These are phyloP conservation scores for Caenorhabditis angaria DNA, from an alignment of 2,888 invertebrate species.

Conservation along the genomic window DNA sequence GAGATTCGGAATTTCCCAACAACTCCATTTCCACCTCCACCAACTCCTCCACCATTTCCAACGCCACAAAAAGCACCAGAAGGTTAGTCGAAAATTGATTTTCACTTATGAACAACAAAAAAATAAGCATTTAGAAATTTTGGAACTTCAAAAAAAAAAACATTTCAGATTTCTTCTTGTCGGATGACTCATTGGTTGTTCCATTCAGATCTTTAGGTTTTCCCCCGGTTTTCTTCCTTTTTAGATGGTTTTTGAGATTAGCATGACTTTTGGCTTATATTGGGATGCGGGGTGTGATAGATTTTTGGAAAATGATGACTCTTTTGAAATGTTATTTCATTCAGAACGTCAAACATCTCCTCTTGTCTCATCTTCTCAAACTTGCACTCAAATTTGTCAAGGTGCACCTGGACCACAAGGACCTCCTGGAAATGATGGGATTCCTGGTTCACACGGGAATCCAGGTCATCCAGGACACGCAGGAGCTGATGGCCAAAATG, in stretches of 20 bases:
- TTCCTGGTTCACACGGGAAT: slow-evolving; percentile 52
- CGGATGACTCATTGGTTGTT: slow-evolving; percentile 40
- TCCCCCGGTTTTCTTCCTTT: neutral
- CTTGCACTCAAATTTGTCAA: slow-evolving; percentile 51
- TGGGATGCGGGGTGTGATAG: neutral
- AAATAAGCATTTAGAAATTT: slow-evolving; percentile 7
- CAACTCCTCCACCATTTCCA: slow-evolving; percentile 49
- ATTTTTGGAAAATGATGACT: too few relatives aligned
- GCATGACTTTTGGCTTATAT: slow-evolving; percentile 9
- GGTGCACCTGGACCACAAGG: slow-evolving; percentile 55
- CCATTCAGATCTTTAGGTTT: slow-evolving; percentile 28
- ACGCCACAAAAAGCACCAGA: slow-evolving; percentile 31
- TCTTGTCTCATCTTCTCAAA: neutral
- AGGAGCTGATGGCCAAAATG: slow-evolving; percentile 43
- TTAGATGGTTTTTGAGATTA: neutral
- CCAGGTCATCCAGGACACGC: slow-evolving; percentile 57
- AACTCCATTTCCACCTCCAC: slow-evolving; percentile 32
- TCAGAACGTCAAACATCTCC: neutral
- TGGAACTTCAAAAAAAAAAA: slow-evolving; percentile 9
- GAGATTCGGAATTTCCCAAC: slow-evolving; percentile 10
- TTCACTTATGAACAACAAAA: neutral
- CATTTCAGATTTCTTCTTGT: slow-evolving; percentile 9
- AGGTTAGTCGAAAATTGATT: slow-evolving; percentile 8
- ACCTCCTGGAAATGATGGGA: slow-evolving; percentile 52
- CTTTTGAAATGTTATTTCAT: too few relatives aligned